Evolutionary conservation across 1,140 invertebrate genomes (phyloP), one percentile per base, ranked within the genome.

Genomic region (Physella acuta): DNA sequence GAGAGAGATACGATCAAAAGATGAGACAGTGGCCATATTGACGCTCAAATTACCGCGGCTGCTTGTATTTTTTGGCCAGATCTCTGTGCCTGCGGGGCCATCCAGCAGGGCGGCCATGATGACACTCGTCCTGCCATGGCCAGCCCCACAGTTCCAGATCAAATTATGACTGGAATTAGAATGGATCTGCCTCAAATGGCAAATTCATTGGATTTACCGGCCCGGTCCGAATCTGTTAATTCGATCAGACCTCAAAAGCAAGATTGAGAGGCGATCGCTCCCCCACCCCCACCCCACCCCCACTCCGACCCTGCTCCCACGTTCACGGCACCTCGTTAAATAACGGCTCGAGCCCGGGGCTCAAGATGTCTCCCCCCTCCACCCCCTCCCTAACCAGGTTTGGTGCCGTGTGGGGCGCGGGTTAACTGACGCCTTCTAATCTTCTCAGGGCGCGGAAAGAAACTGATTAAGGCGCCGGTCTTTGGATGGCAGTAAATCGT

Each of bases 341-440:
- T 55, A n/a, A 14, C 26, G 5, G 39, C 8, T 55, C 14, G 4
- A 55, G 52, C 52, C 26, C 24, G 24, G 16, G 5, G 8, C 8
- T 8, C 8, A 24, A 11, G 17, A 14, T 60, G 11, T 60, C 26
- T 33, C 31, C 33, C 24, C 31, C 37, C 11, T 61, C 33, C 2
- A 37, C 37, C 33, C 33, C 34, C 49, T 51, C 39, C 20, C 20
- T 56, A 68, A 59, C 56, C 17, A 68, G 31, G 55, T 68, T 60
- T 30, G 55, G 36, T 20, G 28, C 56, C 56, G 56, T 60, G 66
- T 68, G 60, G 55, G 39, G 66, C 66, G 52, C 26, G 66, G 56
- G 66, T 68, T 68, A 68, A 68, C 66, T 68, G 66, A 59, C 66
- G 66, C 55, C 55, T 51, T 68, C 56, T 68, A 68, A 68, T 68